phyloP scores from a whole-genome alignment of 2,888 invertebrate species.

The Stenotaenia linearis region DNA sequence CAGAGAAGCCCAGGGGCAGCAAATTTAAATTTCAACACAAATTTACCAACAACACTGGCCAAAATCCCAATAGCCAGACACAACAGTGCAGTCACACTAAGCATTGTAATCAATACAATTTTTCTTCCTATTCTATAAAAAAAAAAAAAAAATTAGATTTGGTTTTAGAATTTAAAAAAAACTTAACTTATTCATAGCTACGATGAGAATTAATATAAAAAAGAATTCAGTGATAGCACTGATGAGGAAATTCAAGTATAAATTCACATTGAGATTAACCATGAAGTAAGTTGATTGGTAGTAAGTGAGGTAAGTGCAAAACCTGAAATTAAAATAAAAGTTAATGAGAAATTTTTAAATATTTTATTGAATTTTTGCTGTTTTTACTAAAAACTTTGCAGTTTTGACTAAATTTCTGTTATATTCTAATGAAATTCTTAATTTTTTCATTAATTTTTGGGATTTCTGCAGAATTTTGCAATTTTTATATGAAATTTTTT shows the following conservation, averaged over 20 bases:
- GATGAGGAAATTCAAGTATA: constrained; percentile 12
- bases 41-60: not conserved
- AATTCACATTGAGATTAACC: not conserved
- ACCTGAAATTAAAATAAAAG: not conserved
- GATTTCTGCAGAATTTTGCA: too few relatives aligned
- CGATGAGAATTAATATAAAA: not conserved
- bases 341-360: not conserved
- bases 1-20: too few relatives aligned
- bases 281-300: not conserved
- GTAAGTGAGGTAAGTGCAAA: not conserved
- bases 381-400: too few relatives aligned
- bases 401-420: too few relatives aligned
- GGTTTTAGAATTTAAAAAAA: not conserved
- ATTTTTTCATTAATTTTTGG: too few relatives aligned
- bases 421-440: too few relatives aligned
- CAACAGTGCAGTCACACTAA: not conserved
- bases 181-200: not conserved
- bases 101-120: not conserved
- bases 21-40: too few relatives aligned
- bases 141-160: not conserved
- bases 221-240: not conserved
- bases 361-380: not conserved
- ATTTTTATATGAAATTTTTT: too few relatives aligned
- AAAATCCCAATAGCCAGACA: not conserved
- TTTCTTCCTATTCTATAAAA: not conserved